A percentile compares a stretch with the other conserved stretches of the same genome.
These are phyloP conservation scores for Steinernema feltiae DNA, from an alignment of 1,140 invertebrate genomes.

Conservation along the genomic window DNA sequence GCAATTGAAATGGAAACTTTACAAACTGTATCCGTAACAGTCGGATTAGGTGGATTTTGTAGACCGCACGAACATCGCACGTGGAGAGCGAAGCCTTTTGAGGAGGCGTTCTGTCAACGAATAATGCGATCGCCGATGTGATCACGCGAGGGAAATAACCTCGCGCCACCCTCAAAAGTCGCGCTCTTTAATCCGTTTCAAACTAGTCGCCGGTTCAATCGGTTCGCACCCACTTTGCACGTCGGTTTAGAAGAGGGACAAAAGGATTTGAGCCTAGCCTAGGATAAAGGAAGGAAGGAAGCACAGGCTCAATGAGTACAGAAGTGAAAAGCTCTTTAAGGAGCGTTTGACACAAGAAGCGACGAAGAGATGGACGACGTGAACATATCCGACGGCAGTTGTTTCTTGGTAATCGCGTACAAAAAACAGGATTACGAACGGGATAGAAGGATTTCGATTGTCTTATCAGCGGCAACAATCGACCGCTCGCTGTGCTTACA, in stretches of 20 bases:
- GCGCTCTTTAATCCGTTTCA: not conserved
- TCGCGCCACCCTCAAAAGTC: no score
- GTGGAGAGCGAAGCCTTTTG: no score
- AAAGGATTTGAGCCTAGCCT: not conserved
- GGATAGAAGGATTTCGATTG: constrained; percentile 2
- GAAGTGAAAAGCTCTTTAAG: not conserved
- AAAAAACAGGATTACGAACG: constrained; percentile 8
- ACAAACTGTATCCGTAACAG: no score
- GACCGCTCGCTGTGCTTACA: not conserved
- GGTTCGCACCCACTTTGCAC: not conserved
- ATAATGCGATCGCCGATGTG: not conserved
- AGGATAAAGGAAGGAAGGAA: no score
- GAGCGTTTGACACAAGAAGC: not conserved
- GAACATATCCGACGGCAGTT: not conserved
- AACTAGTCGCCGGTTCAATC: not conserved
- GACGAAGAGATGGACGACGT: not conserved
- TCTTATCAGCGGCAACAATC: not conserved
- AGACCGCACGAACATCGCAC: no score
- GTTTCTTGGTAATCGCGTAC: not conserved
- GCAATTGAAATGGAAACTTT: no score
- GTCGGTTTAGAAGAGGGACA: not conserved
- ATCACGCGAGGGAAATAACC: not conserved
- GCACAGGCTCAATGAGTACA: not conserved
- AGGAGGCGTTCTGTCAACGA: no score
- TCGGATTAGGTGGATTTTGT: no score